Evolutionary conservation across 2,888 invertebrate genomes (phyloP), one percentile per base, ranked within the genome.

Genomic region (Acanthoscelides obtectus): DNA sequence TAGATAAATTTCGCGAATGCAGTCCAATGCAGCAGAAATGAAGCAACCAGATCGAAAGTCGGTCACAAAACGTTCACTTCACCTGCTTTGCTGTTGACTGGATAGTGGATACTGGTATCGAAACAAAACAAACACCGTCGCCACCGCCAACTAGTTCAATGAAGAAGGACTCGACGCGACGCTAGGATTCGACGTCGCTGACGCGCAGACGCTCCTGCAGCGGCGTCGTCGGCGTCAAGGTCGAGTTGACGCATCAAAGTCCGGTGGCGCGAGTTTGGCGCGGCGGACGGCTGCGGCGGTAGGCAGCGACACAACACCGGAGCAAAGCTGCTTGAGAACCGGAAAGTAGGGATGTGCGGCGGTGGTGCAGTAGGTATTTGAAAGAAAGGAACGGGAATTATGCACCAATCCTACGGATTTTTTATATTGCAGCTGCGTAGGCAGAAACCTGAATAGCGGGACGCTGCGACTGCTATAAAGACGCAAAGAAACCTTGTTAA

Each of bases 51-150:
- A 12, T 20, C 27, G 66, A 72, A 75, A 73, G 72, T 73, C 75
- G 74, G 74, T 73, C 74, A 74, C 72, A 64, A 69, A 73, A 72
- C 74, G 64, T 70, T 69, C 75, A 72, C 75, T 69, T 22, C 71
- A 74, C 75, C 72, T 73, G 72, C 72, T 45, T 64, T 69, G 75
- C 75, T 75, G 73, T 73, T 69, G 68, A 71, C 69, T 25, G 72
- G 72, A 70, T 73, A 72, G 19, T 25, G 25, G 8, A 25, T 25
- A 25, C 25, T 25, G 5, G 45, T 45, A 45, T 3, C 45, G 12
- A 45, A 45, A 45, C 45, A 45, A 45, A 45, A 45, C 45, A 45
- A 45, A 45, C 45, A 12, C 1, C 45, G 45, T 45, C 45, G 12
- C 45, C 8, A 17, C 45, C 8, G 45, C 45, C 45, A 45, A 17